Percentiles rank a stretch among this genome's conserved stretches.
Evolutionary conservation across 2,797 vertebrate species (phyloP).

Genomic region (Pristis pectinata): DNA sequence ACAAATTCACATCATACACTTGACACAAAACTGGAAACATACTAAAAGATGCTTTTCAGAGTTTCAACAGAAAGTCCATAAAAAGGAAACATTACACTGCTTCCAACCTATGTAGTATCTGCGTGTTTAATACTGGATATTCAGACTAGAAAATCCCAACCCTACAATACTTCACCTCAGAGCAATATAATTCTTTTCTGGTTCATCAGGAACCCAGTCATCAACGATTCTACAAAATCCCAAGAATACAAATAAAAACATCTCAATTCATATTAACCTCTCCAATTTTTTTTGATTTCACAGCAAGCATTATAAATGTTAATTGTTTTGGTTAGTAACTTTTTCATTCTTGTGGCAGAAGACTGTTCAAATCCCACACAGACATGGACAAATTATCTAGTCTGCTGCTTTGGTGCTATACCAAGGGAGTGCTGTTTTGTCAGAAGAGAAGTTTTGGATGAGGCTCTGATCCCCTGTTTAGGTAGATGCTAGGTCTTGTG

Average conservation of each 20-base stretch:
- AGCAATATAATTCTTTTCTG: not conserved
- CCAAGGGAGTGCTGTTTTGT: not conserved
- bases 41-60: not conserved
- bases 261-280: not conserved
- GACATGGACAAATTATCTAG: not conserved
- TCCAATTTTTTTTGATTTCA: not conserved
- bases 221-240: not conserved
- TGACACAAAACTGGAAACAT: not conserved
- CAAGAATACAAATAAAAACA: not conserved
- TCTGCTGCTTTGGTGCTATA: not conserved
- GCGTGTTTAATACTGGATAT: not conserved
- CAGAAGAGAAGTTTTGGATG: not conserved
- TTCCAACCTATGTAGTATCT: not conserved
- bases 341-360: too few relatives aligned
- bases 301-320: too few relatives aligned
- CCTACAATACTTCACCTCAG: not conserved
- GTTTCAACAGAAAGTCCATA: not conserved
- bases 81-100: not conserved
- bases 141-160: not conserved
- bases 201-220: not conserved
- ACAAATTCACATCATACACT: not conserved
- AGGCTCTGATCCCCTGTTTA: not conserved
- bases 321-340: too few relatives aligned
- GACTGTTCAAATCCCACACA: too few relatives aligned
- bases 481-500: not conserved